Conservation (phyloP, 2,888 invertebrate species). For the Nymphalis c-album region DNA sequence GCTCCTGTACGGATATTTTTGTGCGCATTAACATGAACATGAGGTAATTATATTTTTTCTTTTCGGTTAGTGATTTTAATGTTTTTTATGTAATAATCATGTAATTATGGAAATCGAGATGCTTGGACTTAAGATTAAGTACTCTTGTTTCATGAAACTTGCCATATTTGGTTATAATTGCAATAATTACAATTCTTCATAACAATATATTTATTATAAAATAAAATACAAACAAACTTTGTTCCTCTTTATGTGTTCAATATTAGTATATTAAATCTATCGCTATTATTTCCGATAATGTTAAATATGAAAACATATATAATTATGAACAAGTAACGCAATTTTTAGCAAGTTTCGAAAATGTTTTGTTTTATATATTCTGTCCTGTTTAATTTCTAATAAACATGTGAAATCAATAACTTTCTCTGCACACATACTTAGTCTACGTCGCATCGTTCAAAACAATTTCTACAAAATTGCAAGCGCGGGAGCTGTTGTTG, state of each 20-base stretch:
- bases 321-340: not conserved
- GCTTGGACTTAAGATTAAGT: slow-evolving; percentile 22
- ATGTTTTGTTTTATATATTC: slow-evolving; percentile 9
- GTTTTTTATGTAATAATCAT: slow-evolving; percentile 4
- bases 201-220: no score
- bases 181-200: no score
- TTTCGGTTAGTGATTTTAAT: slow-evolving; percentile 25
- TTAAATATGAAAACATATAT: not conserved
- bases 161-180: not conserved
- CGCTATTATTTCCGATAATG: not conserved
- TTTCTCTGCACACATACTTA: slow-evolving; percentile 29
- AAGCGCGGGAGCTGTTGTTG: slow-evolving; percentile 5
- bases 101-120: slow-evolving; percentile 19
- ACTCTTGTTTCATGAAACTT: slow-evolving; percentile 16
- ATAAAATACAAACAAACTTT: no score
- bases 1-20: slow-evolving; percentile 53
- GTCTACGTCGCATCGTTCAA: slow-evolving; percentile 1
- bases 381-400: slow-evolving; percentile 30
- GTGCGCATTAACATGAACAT: slow-evolving; percentile 54
- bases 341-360: slow-evolving; percentile 1
- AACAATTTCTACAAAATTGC: slow-evolving; percentile 21
- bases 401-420: slow-evolving; percentile 37
- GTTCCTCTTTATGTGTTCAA: no score
- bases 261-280: no score
- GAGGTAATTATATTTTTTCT: slow-evolving; percentile 58